Conservation (phyloP, 2,113 vertebrate genomes). For the Oncorhynchus masou region DNA sequence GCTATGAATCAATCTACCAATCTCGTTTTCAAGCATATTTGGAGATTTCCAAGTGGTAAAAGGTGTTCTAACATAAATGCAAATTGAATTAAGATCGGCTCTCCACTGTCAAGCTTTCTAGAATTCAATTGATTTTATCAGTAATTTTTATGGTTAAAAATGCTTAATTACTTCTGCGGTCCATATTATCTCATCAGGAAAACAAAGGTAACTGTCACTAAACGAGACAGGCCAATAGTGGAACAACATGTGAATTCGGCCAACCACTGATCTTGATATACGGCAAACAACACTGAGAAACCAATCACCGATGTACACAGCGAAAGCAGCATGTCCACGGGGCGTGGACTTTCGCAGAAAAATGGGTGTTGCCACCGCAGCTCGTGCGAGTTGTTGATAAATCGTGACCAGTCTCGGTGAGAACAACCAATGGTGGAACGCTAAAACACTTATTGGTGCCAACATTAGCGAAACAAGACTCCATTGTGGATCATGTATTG, state of each 20-base stretch:
- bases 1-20: too few species aligned
- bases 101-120: too few species aligned
- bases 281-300: constrained; percentile 50
- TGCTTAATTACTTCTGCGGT: background rate
- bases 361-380: constrained; percentile 27
- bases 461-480: background rate
- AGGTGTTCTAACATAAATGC: too few species aligned
- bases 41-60: too few species aligned
- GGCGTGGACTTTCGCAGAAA: constrained; percentile 47
- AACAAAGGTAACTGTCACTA: background rate
- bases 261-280: constrained; percentile 37
- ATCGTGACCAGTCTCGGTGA: constrained; percentile 30
- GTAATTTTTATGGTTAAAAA: background rate
- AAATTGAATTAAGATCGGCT: too few species aligned
- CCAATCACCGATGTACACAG: constrained; percentile 59
- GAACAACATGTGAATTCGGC: constrained; percentile 47
- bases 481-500: constrained; percentile 54
- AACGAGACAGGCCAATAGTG: background rate
- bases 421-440: constrained; percentile 46
- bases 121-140: too few species aligned
- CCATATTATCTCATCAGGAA: background rate
- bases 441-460: background rate
- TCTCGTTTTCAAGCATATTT: too few species aligned
- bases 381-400: constrained; percentile 46
- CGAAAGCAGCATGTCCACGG: constrained; percentile 59